Conservation (phyloP, 2,797 vertebrate genomes). For the Cossypha polioptera region DNA sequence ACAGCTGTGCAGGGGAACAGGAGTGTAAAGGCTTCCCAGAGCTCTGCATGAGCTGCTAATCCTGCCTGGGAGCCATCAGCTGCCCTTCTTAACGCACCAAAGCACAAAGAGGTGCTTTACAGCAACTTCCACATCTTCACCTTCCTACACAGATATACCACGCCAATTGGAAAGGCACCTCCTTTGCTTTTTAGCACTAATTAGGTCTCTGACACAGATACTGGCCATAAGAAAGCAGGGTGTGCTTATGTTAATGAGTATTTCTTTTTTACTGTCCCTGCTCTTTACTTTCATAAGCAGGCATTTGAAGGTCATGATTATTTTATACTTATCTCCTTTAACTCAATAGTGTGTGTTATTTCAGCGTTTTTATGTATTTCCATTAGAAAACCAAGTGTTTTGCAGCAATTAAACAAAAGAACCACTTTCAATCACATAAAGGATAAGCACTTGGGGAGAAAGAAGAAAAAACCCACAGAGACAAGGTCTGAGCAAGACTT, state of each 20-base stretch:
- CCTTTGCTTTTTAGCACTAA: background rate
- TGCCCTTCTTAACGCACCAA: background rate
- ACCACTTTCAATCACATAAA: background rate
- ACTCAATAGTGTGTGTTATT: background rate
- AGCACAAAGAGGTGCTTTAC: background rate
- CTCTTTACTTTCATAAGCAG: background rate
- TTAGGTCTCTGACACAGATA: background rate
- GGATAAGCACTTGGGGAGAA: background rate
- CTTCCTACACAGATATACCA: accelerated
- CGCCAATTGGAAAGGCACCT: background rate
- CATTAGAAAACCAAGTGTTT: background rate
- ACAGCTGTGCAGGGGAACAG: background rate
- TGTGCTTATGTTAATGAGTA: background rate
- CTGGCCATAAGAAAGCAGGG: background rate
- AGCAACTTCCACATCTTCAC: background rate
- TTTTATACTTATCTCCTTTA: background rate
- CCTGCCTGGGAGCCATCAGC: background rate
- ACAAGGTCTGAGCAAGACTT: background rate
- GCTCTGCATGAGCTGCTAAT: background rate
- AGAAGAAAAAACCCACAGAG: background rate
- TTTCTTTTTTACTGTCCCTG: background rate
- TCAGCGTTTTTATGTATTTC: background rate
- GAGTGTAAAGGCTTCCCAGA: background rate
- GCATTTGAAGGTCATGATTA: background rate
- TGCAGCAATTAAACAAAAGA: background rate